phyloP scores from a whole-genome alignment of 2,888 invertebrate genomes.

The Seira sanloemensis region DNA sequence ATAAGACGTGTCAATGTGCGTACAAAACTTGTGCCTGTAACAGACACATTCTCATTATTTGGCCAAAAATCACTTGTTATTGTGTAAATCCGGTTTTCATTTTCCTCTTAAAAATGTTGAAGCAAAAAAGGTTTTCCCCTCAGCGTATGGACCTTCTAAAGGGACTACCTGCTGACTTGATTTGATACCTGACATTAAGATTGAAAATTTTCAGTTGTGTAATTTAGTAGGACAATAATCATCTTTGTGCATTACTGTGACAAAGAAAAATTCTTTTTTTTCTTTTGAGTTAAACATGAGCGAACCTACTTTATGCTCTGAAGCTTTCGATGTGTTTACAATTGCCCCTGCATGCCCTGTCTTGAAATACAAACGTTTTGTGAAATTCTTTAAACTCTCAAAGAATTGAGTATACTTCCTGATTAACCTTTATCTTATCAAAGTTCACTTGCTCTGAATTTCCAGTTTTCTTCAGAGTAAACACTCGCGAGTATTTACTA shows the following conservation, averaged over 20 bases:
- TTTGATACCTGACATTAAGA: conserved; percentile 14
- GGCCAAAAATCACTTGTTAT: background rate
- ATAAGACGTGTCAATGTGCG: background rate
- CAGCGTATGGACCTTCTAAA: conserved; percentile 3
- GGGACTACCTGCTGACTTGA: background rate
- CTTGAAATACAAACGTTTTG: background rate
- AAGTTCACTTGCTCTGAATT: background rate
- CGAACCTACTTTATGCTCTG: background rate
- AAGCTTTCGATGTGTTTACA: background rate
- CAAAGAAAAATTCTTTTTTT: background rate
- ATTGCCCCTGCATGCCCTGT: background rate
- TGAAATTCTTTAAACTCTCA: background rate
- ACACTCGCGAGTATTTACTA: no score
- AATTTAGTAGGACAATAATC: conserved; percentile 2
- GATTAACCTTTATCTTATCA: background rate
- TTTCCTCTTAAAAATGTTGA: no score
- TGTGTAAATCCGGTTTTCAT: conserved; percentile 5
- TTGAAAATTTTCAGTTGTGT: background rate
- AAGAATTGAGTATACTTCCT: background rate
- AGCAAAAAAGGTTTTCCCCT: no score
- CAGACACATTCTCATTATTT: background rate
- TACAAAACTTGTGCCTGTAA: background rate
- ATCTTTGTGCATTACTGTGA: background rate
- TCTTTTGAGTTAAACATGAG: background rate
- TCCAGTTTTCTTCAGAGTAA: conserved; percentile 1